Evolutionary conservation across 2,888 invertebrate genomes (phyloP), one percentile per base, ranked within the genome.

Genomic region (Scaptomyza flava): DNA sequence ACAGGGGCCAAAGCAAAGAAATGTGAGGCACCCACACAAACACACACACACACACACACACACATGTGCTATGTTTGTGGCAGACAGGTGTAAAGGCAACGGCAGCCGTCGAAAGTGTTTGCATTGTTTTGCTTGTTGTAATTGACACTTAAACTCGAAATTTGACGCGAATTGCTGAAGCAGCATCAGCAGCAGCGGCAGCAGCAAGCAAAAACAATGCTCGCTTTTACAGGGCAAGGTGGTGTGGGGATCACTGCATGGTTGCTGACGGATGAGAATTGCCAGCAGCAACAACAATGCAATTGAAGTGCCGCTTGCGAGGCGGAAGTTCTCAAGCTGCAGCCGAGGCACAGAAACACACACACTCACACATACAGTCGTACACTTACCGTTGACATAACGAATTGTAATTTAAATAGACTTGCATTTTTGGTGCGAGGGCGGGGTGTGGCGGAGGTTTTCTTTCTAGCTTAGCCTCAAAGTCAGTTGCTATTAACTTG

Each of bases 81-180:
- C 52, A 77, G 79, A 72, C 79, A 74, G 77, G 74, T 72, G 74
- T 57, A 71, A 71, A 67, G 38, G 65, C 64, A 57, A 42, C 52
- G 53, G 50, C 66, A 63, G 65, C 59, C 52, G 71, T 51, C 57
- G 66, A 72, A 72, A 72, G 54, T 53, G 58, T 65, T 72, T 64
- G 62, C 66, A 62, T 75, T 68, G 60, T 70, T 64, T 66, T 68
- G 65, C 70, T 68, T 73, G 46, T 77, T 86, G 88, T 83, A 84
- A 84, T 88, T 84, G 84, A 84, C 86, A 84, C 84, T 88, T 84
- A 74, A 84, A 86, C 88, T 84, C 86, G 70, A 86, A 88, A 88
- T 84, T 88, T 83, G 81, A 88, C 81, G 84, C 70, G 86, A 86
- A 87, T 80, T 85, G 82, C 85, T 81, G 66, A 69, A 72, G 68